Conservation (phyloP, 2,797 vertebrate species). For the Cuniculus paca region DNA sequence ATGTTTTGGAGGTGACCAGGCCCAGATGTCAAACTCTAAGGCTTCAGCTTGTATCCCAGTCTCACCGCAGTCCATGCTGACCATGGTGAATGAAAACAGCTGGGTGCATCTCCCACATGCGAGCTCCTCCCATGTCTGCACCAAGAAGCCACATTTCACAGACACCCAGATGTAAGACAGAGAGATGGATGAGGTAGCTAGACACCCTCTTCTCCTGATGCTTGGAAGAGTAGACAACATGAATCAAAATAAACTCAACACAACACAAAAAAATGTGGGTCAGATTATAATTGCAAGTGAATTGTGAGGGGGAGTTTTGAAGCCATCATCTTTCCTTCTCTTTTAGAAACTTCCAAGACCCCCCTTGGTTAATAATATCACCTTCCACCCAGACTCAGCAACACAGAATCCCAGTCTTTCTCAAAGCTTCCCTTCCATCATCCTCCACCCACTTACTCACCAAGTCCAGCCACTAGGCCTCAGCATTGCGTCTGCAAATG, state of each 20-base stretch:
- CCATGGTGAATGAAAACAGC: background rate
- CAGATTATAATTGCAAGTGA: slow-evolving; percentile 57
- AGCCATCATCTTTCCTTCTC: slow-evolving; percentile 41
- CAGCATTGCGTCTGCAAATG: background rate
- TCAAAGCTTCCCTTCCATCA: background rate
- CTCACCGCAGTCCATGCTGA: background rate
- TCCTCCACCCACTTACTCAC: background rate
- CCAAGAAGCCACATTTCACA: slow-evolving; percentile 76
- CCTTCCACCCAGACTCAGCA: slow-evolving; percentile 53
- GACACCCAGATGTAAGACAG: slow-evolving; percentile 66
- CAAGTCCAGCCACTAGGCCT: background rate
- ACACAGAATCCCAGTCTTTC: background rate
- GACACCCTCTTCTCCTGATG: slow-evolving; percentile 2
- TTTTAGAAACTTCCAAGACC: background rate
- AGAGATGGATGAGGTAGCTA: slow-evolving; percentile 71
- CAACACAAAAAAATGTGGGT: slow-evolving; percentile 38
- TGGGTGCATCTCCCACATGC: background rate
- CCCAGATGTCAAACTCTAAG: slow-evolving; percentile 51
- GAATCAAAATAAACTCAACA: slow-evolving; percentile 70
- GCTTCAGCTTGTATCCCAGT: background rate
- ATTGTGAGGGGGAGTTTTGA: slow-evolving; percentile 59
- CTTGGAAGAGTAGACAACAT: slow-evolving; percentile 39
- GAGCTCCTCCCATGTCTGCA: background rate
- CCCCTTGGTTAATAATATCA: slow-evolving; percentile 51
- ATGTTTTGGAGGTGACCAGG: background rate